Percentiles rank a stretch among this genome's conserved stretches.
Conservation (phyloP, 2,113 vertebrate species). For the Sorex araneus region DNA sequence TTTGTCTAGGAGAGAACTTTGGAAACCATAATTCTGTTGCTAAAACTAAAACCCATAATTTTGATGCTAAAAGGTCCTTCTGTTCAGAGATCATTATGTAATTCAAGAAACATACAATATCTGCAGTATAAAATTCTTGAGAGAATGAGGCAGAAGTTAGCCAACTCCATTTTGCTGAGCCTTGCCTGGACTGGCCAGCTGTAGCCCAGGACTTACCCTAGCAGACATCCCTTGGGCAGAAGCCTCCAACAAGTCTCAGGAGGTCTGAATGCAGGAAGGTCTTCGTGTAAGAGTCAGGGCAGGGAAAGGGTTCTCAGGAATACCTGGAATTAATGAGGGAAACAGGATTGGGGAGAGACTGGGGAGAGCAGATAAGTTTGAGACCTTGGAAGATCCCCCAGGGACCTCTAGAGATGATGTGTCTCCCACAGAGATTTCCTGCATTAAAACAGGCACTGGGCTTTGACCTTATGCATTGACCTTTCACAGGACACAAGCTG, state of each 20-base stretch:
- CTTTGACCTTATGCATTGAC: background rate
- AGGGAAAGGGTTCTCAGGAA: background rate
- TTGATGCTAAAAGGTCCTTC: slow-evolving; percentile 59
- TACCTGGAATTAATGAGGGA: background rate
- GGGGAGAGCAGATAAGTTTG: background rate
- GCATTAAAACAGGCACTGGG: background rate
- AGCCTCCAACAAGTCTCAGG: background rate
- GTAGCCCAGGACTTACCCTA: background rate
- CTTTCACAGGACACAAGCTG: background rate
- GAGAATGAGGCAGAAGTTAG: background rate
- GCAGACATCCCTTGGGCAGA: background rate
- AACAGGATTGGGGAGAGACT: background rate
- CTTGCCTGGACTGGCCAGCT: no score
- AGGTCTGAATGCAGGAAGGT: background rate
- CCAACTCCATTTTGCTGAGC: background rate
- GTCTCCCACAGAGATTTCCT: background rate
- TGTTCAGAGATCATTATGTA: slow-evolving; percentile 55
- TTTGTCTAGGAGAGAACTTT: slow-evolving; percentile 67
- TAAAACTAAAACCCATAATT: slow-evolving; percentile 70
- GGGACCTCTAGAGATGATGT: background rate
- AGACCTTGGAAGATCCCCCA: background rate
- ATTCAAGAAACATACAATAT: background rate
- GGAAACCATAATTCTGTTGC: slow-evolving; percentile 71
- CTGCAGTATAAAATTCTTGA: background rate
- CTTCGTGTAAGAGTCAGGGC: background rate